Base-by-base conservation (phyloP, 2,888 invertebrate species). In the Doris montereyensis region DNA sequence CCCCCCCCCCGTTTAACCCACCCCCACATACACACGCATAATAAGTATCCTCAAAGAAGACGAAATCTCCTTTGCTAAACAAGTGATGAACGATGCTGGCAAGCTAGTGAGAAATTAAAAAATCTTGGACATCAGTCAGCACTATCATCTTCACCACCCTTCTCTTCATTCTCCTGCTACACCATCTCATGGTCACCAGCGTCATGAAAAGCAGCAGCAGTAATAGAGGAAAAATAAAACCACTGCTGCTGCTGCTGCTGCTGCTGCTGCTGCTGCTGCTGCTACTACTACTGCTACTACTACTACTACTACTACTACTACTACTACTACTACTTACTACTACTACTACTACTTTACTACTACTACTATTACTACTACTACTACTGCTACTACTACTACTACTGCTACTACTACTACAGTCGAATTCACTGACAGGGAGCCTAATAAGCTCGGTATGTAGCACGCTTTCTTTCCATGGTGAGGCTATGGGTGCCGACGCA, bases 341-440 rank as follows among this genome's bases (percentile, higher is more conserved):
- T 21, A 8, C n/a, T 13, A 8, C n/a, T 13, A 8, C n/a, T 13
- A 8, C n/a, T 13, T 21, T 62, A 62, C 62, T 62, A 21, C 73
- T 73, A 28, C 58, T 73, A 30, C 73, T 58, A 1, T 30, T 73
- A 1, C 58, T 73, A 0, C 73, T 73, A 1, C 58, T 58, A 30
- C 58, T 58, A 58, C 30, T 73, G 17, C 58, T 30, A 73, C 73
- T 73, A 73, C 58, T 73, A 73, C 73, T 73, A 73, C 58, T 73
- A 73, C 58, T 73, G 62, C 62, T 13, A 62, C 24, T 62, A 41
- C 52, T 41, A 41, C 52, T 41, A 41, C 52, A 10, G n/a, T n/a
- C n/a, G n/a, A n/a, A n/a, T n/a, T n/a, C n/a, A n/a, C n/a, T n/a
- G n/a, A n/a, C n/a, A n/a, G n/a, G n/a, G n/a, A n/a, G n/a, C n/a